Conservation (phyloP, 1,140 invertebrate species). For the Aphaenogaster rudis region DNA sequence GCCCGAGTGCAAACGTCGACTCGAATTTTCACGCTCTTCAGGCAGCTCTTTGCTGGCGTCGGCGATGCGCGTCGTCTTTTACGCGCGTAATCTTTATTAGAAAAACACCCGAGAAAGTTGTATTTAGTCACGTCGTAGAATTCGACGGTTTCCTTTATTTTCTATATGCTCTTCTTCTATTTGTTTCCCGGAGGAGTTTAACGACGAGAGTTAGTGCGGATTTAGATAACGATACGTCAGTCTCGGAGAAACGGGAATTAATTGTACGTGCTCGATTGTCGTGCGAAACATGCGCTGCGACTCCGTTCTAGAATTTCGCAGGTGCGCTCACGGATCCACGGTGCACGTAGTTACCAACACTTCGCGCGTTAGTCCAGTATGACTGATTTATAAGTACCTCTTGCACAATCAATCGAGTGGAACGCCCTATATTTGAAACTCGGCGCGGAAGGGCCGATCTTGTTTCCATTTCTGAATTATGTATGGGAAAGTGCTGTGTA, state of each 20-base stretch:
- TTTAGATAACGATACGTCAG: neutral
- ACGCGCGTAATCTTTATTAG: slow-evolving; percentile 27
- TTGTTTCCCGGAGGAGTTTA: neutral
- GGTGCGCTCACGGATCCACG: no score
- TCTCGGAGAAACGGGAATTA: slow-evolving; percentile 3
- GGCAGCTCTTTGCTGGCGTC: neutral
- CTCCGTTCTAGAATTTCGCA: neutral
- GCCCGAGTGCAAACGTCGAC: slow-evolving; percentile 20
- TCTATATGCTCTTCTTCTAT: neutral
- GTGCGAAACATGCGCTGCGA: neutral
- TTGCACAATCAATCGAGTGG: slow-evolving; percentile 54
- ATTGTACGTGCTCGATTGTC: neutral
- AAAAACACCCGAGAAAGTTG: neutral
- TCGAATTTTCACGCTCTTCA: slow-evolving; percentile 43
- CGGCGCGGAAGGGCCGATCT: slow-evolving; percentile 11
- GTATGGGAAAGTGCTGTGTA: slow-evolving; percentile 43
- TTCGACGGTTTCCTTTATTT: neutral
- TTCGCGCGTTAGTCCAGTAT: slow-evolving; percentile 9
- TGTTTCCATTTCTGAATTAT: slow-evolving; percentile 58
- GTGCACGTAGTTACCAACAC: neutral
- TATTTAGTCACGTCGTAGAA: neutral
- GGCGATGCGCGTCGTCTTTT: neutral
- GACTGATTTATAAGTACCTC: slow-evolving; percentile 51
- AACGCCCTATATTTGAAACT: slow-evolving; percentile 33
- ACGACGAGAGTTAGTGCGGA: neutral